A percentile compares a stretch with the other conserved stretches of the same genome.
Conservation (phyloP, 92 coral and sea anemone species). For the Paragorgia papillata region DNA sequence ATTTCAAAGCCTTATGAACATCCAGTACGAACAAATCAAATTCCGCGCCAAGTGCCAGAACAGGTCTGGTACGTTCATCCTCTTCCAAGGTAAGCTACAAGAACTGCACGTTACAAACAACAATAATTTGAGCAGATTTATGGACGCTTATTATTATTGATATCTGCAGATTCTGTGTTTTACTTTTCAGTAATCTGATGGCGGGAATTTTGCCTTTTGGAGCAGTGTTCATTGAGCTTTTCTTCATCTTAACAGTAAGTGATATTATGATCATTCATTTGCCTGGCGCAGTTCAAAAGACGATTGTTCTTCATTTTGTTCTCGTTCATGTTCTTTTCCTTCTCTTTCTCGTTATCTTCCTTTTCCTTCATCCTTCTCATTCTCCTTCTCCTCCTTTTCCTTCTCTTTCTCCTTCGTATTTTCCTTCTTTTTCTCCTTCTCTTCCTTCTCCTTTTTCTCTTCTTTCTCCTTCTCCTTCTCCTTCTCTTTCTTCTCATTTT, state of each 20-base stretch:
- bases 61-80: constrained; percentile 91
- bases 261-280: background rate
- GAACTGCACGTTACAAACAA: too few relatives aligned
- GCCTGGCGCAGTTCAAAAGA: too few relatives aligned
- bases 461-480: too few relatives aligned
- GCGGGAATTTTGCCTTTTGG: constrained; percentile 99
- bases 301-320: too few relatives aligned
- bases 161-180: background rate
- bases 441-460: background rate
- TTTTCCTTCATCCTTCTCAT: too few relatives aligned
- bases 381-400: too few relatives aligned
- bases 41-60: constrained; percentile 98
- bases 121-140: too few relatives aligned
- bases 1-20: constrained; percentile 98
- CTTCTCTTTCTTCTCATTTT: too few relatives aligned
- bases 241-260: constrained; percentile 96
- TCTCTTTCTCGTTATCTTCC: background rate
- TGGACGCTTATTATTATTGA: too few relatives aligned
- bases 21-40: constrained; percentile 97
- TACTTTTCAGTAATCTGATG: constrained; percentile 70
- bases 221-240: constrained; percentile 95
- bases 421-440: background rate
- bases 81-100: constrained; percentile 73
- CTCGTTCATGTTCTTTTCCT: background rate
- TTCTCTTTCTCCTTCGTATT: too few relatives aligned